These are phyloP conservation scores for Papilio dardanus DNA, from an alignment of 1,140 invertebrate genomes.

Conservation along the genomic window DNA sequence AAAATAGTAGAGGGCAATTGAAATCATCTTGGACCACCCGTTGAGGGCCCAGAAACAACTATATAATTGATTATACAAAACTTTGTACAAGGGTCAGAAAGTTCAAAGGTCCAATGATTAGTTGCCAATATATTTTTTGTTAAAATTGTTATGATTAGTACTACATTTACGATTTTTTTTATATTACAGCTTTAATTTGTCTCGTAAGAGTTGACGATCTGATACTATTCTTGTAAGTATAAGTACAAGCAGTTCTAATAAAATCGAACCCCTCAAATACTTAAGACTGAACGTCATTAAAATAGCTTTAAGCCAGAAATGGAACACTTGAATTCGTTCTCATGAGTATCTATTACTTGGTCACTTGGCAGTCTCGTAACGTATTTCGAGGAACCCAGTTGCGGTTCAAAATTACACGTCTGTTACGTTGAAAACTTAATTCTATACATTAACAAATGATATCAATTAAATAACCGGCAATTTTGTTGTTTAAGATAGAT, in stretches of 20 bases:
- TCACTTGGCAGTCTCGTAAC: constrained; percentile 19
- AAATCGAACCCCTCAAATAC: constrained; percentile 47
- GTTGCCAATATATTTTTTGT: constrained; percentile 62
- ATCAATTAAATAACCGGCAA: constrained; percentile 19
- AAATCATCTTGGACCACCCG: constrained; percentile 59
- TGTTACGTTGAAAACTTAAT: constrained; percentile 43
- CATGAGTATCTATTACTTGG: constrained; percentile 40
- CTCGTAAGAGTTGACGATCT: neutral
- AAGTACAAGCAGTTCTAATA: neutral
- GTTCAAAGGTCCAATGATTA: constrained; percentile 64
- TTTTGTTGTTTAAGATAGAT: constrained; percentile 14
- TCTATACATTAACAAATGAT: constrained; percentile 43
- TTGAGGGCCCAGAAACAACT: constrained; percentile 44
- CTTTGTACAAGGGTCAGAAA: constrained; percentile 59
- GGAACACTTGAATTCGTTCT: constrained; percentile 55
- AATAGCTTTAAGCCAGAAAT: constrained; percentile 53
- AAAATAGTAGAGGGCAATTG: constrained; percentile 51
- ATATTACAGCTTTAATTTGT: neutral
- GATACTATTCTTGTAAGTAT: neutral
- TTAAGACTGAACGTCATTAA: constrained; percentile 56
- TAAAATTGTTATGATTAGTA: constrained; percentile 47
- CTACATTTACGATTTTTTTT: neutral
- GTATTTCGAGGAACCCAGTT: constrained; percentile 9
- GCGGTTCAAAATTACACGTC: constrained; percentile 26
- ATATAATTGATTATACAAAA: constrained; percentile 61